Evolutionary conservation across 2,113 vertebrate genomes (phyloP).

Genomic region (Nothoprocta perdicaria): DNA sequence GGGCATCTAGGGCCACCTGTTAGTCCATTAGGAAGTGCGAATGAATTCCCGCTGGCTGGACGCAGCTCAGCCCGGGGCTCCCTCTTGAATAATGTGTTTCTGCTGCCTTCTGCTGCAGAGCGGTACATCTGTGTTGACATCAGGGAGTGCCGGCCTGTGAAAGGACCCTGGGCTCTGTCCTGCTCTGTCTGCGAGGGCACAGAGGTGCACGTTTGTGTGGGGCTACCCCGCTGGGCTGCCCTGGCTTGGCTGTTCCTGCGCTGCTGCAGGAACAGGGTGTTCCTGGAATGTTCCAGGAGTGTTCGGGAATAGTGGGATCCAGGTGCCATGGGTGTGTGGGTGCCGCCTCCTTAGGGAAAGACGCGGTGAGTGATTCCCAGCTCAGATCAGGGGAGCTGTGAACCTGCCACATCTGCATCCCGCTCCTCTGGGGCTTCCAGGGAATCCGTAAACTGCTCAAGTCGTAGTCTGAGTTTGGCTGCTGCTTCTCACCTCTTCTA

Average conservation of each 20-base stretch:
- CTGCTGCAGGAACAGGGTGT: not conserved
- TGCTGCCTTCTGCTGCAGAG: not conserved
- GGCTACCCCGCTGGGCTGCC: not conserved
- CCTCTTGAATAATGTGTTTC: not conserved
- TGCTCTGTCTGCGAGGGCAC: not conserved
- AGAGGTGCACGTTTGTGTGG: not conserved
- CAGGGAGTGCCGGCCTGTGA: not conserved
- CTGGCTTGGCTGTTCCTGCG: not conserved
- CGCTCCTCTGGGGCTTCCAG: not conserved
- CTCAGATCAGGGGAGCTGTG: not conserved
- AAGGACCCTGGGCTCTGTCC: slow-evolving; percentile 1
- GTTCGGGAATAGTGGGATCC: not conserved
- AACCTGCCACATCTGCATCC: not conserved
- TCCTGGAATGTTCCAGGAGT: too few species aligned
- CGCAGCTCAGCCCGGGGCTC: not conserved
- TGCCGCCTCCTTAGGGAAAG: not conserved
- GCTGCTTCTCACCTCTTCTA: not conserved
- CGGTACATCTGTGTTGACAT: not conserved
- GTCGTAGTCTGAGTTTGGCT: not conserved
- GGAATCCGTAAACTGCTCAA: not conserved
- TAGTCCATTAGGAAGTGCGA: slow-evolving; percentile 43
- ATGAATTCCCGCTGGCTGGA: not conserved
- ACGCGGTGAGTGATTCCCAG: not conserved
- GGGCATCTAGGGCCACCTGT: slow-evolving; percentile 32
- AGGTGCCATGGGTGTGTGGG: not conserved